Percentiles rank a stretch among this genome's conserved stretches.
These are phyloP conservation scores for Disparrhopalites patrizii DNA, from an alignment of 2,888 invertebrate species.

Conservation along the genomic window DNA sequence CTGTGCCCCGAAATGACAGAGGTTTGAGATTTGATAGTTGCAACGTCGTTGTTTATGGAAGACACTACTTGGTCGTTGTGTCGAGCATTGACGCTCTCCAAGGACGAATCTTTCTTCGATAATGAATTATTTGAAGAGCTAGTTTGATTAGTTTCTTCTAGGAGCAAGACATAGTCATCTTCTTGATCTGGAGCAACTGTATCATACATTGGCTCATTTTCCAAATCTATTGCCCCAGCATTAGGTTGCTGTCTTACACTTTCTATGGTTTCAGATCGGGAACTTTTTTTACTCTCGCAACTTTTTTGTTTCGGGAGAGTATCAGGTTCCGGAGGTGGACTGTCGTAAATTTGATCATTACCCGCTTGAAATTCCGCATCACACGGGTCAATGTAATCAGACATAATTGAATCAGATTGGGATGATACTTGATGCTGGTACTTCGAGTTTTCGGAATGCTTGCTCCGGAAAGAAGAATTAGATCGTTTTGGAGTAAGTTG, in stretches of 20 bases:
- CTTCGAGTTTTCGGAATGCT: conserved; percentile 19
- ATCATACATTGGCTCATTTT: conserved; percentile 54
- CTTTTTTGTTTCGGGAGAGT: not conserved
- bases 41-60: conserved; percentile 36
- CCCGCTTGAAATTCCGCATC: conserved; percentile 44
- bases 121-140: conserved; percentile 37
- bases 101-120: conserved; percentile 30
- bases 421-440: conserved; percentile 8
- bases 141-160: conserved; percentile 44
- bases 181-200: conserved; percentile 56
- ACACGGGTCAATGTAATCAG: conserved; percentile 47
- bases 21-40: conserved; percentile 49
- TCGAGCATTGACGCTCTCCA: conserved; percentile 4
- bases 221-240: conserved; percentile 15
- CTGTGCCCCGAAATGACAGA: conserved; percentile 49
- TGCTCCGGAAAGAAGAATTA: conserved; percentile 32
- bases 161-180: conserved; percentile 70
- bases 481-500: conserved; percentile 42
- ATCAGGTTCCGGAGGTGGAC: conserved; percentile 44
- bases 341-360: conserved; percentile 47
- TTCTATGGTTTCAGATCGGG: conserved; percentile 17
- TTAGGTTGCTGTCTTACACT: not conserved
- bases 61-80: conserved; percentile 28
- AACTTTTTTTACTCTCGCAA: conserved; percentile 18
- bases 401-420: conserved; percentile 36